Evolutionary conservation across 37 sponge, comb jelly and placozoan species (phyloP).

Genomic region (Spongia lamella): DNA sequence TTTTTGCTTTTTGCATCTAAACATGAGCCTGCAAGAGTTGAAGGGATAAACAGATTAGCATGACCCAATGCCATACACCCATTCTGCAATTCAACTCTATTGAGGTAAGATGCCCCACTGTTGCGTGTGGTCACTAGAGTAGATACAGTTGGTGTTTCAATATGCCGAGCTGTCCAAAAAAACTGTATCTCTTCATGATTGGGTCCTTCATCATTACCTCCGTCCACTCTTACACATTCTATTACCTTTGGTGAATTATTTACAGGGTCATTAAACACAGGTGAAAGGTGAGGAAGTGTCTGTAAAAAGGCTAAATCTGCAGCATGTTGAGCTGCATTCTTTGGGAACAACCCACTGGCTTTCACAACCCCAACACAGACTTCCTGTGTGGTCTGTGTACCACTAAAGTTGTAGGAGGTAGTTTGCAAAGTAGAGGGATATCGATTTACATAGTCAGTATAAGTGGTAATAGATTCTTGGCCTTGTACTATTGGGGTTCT

Average conservation of each 20-base stretch:
- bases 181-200: conserved; percentile 35
- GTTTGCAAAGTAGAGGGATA: conserved; percentile 26
- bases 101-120: conserved; percentile 33
- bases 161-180: conserved; percentile 23
- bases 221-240: conserved; percentile 40
- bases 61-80: conserved; percentile 12
- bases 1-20: neutral
- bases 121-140: conserved; percentile 30
- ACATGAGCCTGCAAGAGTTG: conserved; percentile 22
- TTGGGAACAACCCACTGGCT: conserved; percentile 7
- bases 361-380: conserved; percentile 40
- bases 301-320: conserved; percentile 15
- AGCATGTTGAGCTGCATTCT: conserved; percentile 35
- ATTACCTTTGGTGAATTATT: neutral
- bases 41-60: conserved; percentile 21
- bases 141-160: neutral
- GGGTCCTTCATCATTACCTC: conserved; percentile 36
- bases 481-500: conserved; percentile 25
- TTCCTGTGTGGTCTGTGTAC: conserved; percentile 24
- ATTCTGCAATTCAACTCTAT: conserved; percentile 33
- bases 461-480: conserved; percentile 14
- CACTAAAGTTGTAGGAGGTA: conserved; percentile 31
- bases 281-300: neutral
- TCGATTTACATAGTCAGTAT: conserved; percentile 30
- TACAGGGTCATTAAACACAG: neutral